Evolutionary conservation across 2,888 invertebrate genomes (phyloP).

Genomic region (Tiphia femorata): DNA sequence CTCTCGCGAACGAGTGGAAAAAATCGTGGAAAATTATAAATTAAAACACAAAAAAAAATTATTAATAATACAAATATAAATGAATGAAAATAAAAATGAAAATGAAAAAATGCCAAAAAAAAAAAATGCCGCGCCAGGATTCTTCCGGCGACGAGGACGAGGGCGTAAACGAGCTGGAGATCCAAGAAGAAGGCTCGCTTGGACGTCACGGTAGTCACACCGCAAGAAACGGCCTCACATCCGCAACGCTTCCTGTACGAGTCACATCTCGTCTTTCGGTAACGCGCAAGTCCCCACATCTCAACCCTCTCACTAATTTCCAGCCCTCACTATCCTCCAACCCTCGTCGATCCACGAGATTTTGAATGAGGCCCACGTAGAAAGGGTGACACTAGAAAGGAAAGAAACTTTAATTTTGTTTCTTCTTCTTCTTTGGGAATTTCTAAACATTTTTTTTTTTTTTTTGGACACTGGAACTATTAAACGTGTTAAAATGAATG

Average conservation of each 20-base stretch:
- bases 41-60: too few relatives aligned
- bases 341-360: background rate
- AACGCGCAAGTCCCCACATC: constrained; percentile 49
- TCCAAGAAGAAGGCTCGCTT: constrained; percentile 62
- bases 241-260: constrained; percentile 67
- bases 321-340: background rate
- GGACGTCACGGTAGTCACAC: constrained; percentile 60
- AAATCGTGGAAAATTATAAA: too few relatives aligned
- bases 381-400: too few relatives aligned
- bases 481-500: too few relatives aligned
- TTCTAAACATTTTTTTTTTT: too few relatives aligned
- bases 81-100: too few relatives aligned
- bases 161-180: constrained; percentile 65
- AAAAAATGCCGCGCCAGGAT: constrained; percentile 49
- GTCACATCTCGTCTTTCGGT: constrained; percentile 64
- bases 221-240: constrained; percentile 64
- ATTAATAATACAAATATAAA: background rate
- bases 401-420: too few relatives aligned
- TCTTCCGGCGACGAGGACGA: constrained; percentile 66
- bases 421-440: too few relatives aligned
- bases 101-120: background rate
- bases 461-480: too few relatives aligned
- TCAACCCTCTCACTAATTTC: background rate
- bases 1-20: too few relatives aligned
- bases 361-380: too few relatives aligned